Evolutionary conservation across 1,140 invertebrate species (phyloP).

Genomic region (Formica selysi): DNA sequence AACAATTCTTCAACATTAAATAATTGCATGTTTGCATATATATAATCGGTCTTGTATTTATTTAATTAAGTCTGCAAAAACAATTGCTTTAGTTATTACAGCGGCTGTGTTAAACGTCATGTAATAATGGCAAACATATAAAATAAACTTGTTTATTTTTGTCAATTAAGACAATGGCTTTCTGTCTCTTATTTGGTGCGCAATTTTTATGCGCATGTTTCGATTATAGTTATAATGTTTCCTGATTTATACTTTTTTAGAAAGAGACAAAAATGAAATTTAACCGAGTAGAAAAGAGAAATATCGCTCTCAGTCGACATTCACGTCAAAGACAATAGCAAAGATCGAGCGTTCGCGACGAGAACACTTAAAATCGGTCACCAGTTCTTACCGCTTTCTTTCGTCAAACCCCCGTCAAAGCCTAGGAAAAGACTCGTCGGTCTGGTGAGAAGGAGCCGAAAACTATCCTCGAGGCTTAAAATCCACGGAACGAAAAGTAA

Average conservation of each 20-base stretch:
- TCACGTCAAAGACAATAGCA: background rate
- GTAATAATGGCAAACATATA: background rate
- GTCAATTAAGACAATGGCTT: background rate
- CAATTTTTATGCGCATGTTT: background rate
- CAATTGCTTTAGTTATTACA: background rate
- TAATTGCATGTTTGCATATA: background rate
- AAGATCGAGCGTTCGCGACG: background rate
- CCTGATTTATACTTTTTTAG: background rate
- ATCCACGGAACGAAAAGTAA: conserved; percentile 17
- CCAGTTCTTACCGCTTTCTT: background rate
- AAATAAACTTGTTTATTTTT: background rate
- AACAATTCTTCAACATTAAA: background rate
- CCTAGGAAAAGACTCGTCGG: background rate
- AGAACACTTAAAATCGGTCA: conserved; percentile 3
- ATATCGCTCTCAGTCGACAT: background rate
- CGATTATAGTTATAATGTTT: background rate
- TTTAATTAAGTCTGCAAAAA: background rate
- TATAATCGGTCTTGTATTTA: background rate
- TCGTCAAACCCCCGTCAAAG: background rate
- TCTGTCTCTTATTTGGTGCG: background rate
- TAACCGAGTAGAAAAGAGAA: background rate
- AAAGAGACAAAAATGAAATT: background rate
- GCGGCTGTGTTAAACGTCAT: background rate
- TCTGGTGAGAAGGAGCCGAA: conserved; percentile 24
- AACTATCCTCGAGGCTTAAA: conserved; percentile 43